A percentile compares a stretch with the other conserved stretches of the same genome.
These are phyloP conservation scores for Andrena cerasifolii DNA, from an alignment of 1,140 invertebrate species.

Conservation along the genomic window DNA sequence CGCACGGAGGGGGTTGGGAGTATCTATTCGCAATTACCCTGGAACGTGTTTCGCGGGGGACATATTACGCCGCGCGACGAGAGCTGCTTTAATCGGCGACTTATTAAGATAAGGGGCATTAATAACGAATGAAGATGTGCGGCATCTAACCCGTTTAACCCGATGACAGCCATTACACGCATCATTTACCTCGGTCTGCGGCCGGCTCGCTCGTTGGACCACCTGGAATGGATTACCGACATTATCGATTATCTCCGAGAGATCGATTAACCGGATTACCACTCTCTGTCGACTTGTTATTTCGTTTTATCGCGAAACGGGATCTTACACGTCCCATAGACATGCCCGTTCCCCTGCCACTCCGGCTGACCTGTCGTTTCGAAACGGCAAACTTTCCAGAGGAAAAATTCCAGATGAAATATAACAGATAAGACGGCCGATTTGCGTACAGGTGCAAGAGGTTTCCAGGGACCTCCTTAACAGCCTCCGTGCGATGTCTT, in stretches of 20 bases:
- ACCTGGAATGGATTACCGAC: slow-evolving; percentile 73
- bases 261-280: slow-evolving; percentile 76
- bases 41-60: not conserved
- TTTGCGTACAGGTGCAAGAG: slow-evolving; percentile 15
- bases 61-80: slow-evolving; percentile 2
- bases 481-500: not conserved
- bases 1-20: no score
- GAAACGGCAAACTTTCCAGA: slow-evolving; percentile 53
- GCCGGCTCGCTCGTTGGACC: slow-evolving; percentile 49
- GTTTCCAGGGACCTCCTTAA: not conserved
- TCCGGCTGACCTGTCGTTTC: slow-evolving; percentile 49
- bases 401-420: slow-evolving; percentile 42
- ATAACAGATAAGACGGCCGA: slow-evolving; percentile 22
- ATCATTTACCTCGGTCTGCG: slow-evolving; percentile 71
- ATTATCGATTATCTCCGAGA: slow-evolving; percentile 74
- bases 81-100: slow-evolving; percentile 43
- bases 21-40: no score
- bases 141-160: slow-evolving; percentile 41
- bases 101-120: slow-evolving; percentile 48
- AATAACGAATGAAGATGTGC: slow-evolving; percentile 75
- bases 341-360: slow-evolving; percentile 14
- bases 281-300: slow-evolving; percentile 70
- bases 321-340: slow-evolving; percentile 63
- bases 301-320: slow-evolving; percentile 72
- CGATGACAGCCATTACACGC: slow-evolving; percentile 70